Evolutionary conservation across 2,113 vertebrate species (phyloP).

Genomic region (Isurus oxyrinchus): DNA sequence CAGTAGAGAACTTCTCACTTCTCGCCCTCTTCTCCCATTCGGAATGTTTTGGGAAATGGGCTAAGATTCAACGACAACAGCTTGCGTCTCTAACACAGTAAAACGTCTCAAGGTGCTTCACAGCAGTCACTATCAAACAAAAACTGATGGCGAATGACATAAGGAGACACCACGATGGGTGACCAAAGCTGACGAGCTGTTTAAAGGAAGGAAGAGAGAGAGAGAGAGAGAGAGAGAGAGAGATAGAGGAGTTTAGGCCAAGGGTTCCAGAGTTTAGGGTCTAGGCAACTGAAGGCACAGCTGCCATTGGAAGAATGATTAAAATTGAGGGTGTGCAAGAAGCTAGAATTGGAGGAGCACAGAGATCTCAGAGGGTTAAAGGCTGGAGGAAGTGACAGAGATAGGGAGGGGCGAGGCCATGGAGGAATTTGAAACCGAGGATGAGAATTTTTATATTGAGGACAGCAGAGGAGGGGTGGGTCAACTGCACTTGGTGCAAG

Average conservation of each 20-base stretch:
- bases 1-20: background rate
- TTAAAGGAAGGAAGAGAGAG: background rate
- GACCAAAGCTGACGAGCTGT: background rate
- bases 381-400: too few species aligned
- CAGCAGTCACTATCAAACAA: too few species aligned
- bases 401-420: too few species aligned
- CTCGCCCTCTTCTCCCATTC: background rate
- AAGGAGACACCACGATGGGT: background rate
- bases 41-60: background rate
- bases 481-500: too few species aligned
- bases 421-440: too few species aligned
- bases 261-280: background rate
- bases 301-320: background rate
- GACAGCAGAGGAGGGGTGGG: too few species aligned
- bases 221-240: too few species aligned
- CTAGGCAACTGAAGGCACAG: background rate
- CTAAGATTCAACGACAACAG: background rate
- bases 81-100: background rate
- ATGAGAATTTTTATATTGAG: too few species aligned
- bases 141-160: background rate
- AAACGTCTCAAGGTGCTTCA: background rate
- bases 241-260: background rate
- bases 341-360: too few species aligned
- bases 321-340: background rate
- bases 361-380: too few species aligned